Base-by-base conservation (phyloP, 2,113 vertebrate species). In the Phoxinus phoxinus region DNA sequence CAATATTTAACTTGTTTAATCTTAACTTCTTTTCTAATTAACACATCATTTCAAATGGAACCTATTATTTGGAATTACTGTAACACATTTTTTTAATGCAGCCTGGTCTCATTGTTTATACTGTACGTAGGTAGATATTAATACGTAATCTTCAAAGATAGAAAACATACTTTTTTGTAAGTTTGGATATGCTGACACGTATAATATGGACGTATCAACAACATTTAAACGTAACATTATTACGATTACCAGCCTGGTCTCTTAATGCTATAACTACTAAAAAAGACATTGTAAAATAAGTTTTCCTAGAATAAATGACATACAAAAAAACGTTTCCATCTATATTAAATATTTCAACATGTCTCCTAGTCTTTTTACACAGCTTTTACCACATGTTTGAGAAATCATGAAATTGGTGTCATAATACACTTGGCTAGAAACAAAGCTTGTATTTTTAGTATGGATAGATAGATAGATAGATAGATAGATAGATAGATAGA, bases 331-430 rank as follows among this genome's bases (percentile, higher is more conserved):
- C 1, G 15, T 15, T 65, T 63, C 27, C 25, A 46, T 46, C 3
- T 46, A 15, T 3, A 13, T 48, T 48, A 48, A 51, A 51, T 51
- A 51, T 51, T 51, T 15, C 5, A 15, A 15, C 48, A 15, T 56
- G 51, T 19, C 6, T 2, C 51, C 19, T 2, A 56, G 19, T 7
- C 51, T 48, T 77, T 58, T 72, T 30, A 72, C 81, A 90, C 81
- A 35, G 21, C 32, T 85, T 53, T 46, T 56, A 75, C 46, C 84
- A n/a, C 51, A 76, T 77, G 46, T 27, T 19, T 53, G 81, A 51
- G 56, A 30, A 81, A 86, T 67, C 84, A 84, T 88, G 37, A 84
- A 35, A 86, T 88, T 69, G 61, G 84, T 58, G 58, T 83, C 46
- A 86, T 82, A 84, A 85, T 63, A 76, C 81, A 63, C 46, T 41